These are phyloP conservation scores for Dendroctonus ponderosae DNA, from an alignment of 1,140 invertebrate genomes.

Conservation along the genomic window DNA sequence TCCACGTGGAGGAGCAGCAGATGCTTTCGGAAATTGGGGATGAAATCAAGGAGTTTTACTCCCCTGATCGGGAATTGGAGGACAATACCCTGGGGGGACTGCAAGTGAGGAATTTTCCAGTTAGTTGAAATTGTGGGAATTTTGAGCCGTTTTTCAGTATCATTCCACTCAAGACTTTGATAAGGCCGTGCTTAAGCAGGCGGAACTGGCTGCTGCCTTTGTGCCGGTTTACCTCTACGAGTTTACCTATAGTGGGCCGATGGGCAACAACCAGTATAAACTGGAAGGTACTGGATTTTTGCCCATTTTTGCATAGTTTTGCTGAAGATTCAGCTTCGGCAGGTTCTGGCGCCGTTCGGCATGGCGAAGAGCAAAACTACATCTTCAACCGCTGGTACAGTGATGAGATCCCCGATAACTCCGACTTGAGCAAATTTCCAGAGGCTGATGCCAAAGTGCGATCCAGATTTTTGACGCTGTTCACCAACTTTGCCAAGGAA, in stretches of 20 bases:
- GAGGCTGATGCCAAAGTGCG: slow-evolving; percentile 20
- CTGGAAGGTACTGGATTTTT: slow-evolving; percentile 12
- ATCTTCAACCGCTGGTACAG: slow-evolving; percentile 25
- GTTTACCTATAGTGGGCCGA: slow-evolving; percentile 23
- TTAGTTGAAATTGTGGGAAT: neutral
- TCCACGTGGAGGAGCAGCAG: slow-evolving; percentile 17
- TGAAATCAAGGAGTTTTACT: slow-evolving; percentile 27
- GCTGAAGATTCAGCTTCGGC: neutral
- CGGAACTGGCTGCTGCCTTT: slow-evolving; percentile 19
- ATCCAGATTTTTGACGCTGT: slow-evolving; percentile 18
- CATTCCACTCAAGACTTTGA: slow-evolving; percentile 30
- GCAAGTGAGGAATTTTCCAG: neutral
- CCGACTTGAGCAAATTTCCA: slow-evolving; percentile 18
- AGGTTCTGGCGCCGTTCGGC: slow-evolving; percentile 22
- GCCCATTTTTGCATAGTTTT: neutral
- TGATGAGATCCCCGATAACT: slow-evolving; percentile 23
- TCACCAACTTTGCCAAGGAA: slow-evolving; percentile 28
- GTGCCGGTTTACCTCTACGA: slow-evolving; percentile 24
- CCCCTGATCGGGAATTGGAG: slow-evolving; percentile 17
- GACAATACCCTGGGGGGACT: slow-evolving; percentile 21
- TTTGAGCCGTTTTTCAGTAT: slow-evolving; percentile 15
- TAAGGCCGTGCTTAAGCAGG: slow-evolving; percentile 27
- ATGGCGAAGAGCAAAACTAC: slow-evolving; percentile 30
- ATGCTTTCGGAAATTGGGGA: slow-evolving; percentile 13
- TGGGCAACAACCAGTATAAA: slow-evolving; percentile 20